phyloP scores from a whole-genome alignment of 1,140 invertebrate genomes.

The Drosophila sucinea region DNA sequence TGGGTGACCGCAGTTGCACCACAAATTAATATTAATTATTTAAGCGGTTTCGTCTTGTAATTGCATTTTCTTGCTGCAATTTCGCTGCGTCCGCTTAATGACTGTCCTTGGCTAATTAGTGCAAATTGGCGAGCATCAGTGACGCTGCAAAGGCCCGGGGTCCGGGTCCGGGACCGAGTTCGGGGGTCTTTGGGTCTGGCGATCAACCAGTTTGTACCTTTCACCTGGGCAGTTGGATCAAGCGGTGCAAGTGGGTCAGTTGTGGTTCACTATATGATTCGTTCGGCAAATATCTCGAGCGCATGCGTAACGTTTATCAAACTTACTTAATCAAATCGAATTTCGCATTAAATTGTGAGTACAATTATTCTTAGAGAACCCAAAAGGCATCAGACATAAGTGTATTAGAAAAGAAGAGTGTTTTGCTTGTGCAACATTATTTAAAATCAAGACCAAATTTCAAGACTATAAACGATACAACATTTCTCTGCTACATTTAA shows the following conservation, averaged over 20 bases:
- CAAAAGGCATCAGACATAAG: too few relatives aligned
- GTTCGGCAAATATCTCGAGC: neutral
- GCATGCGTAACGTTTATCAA: neutral
- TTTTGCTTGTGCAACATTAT: too few relatives aligned
- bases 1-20: conserved; percentile 7
- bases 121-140: conserved; percentile 39
- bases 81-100: conserved; percentile 56
- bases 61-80: conserved; percentile 58
- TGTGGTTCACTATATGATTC: neutral
- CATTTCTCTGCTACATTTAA: too few relatives aligned
- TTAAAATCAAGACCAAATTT: too few relatives aligned
- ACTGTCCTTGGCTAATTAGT: conserved; percentile 70
- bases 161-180: too few relatives aligned
- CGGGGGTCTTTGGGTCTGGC: too few relatives aligned
- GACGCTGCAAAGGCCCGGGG: conserved; percentile 27
- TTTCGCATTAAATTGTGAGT: neutral
- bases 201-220: neutral
- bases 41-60: conserved; percentile 58
- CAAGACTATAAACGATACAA: too few relatives aligned
- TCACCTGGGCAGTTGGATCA: neutral
- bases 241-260: neutral
- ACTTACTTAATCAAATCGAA: too few relatives aligned
- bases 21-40: conserved; percentile 71
- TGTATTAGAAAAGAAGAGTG: too few relatives aligned
- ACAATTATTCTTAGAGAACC: neutral